Evolutionary conservation across 2,888 invertebrate genomes (phyloP).

Genomic region (Scaptomyza caliginosa): DNA sequence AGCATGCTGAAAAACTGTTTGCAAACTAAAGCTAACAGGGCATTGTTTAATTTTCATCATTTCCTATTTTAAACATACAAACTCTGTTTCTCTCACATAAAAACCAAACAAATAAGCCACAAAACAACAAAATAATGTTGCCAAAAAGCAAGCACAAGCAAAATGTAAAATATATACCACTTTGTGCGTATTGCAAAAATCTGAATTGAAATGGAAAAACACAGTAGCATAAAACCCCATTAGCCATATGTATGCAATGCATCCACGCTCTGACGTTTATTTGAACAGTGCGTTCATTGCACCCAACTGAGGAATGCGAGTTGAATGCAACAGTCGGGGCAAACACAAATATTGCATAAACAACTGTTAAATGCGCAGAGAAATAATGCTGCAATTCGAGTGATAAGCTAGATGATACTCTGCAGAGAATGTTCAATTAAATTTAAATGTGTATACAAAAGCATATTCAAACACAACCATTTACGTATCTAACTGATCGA

Average conservation of each 20-base stretch:
- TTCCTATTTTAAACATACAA: background rate
- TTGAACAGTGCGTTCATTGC: slow-evolving; percentile 21
- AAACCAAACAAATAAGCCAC: background rate
- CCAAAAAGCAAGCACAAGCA: slow-evolving; percentile 41
- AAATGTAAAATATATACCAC: slow-evolving; percentile 67
- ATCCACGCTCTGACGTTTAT: slow-evolving; percentile 35
- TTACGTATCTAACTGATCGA: too few species aligned
- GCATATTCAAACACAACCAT: too few species aligned
- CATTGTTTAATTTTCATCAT: too few species aligned
- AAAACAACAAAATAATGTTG: slow-evolving; percentile 41
- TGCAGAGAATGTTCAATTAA: too few species aligned
- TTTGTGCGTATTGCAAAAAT: slow-evolving; percentile 58
- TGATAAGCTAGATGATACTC: background rate
- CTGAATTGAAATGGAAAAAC: slow-evolving; percentile 24
- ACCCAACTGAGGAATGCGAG: slow-evolving; percentile 5
- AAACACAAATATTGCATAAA: slow-evolving; percentile 58
- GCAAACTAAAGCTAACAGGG: too few species aligned
- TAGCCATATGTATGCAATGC: slow-evolving; percentile 15
- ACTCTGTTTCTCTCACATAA: background rate
- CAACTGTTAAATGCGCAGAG: slow-evolving; percentile 51
- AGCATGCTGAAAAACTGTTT: too few species aligned
- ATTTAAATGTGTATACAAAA: too few species aligned
- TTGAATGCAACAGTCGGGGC: slow-evolving; percentile 32
- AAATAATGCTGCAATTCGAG: background rate
- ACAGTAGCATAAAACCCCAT: slow-evolving; percentile 14